These are phyloP conservation scores for Cuniculus paca DNA, from an alignment of 2,797 vertebrate genomes.

Conservation along the genomic window DNA sequence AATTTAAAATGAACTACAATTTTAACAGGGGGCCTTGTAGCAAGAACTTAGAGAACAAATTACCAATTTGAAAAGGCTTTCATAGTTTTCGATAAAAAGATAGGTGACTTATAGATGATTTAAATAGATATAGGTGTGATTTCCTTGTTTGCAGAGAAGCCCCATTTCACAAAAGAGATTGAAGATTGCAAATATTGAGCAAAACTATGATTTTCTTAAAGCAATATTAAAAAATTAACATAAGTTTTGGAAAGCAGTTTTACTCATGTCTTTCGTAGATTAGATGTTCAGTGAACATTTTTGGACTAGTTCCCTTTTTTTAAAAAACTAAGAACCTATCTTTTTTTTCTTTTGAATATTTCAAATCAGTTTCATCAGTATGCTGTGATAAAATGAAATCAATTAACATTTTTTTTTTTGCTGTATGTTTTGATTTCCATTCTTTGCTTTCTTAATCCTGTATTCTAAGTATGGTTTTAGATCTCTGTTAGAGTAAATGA, in stretches of 20 bases:
- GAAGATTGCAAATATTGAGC: not conserved
- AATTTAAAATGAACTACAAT: not conserved
- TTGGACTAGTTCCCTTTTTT: not conserved
- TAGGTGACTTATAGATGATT: not conserved
- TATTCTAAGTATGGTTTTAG: not conserved
- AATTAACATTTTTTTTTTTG: conserved; percentile 35
- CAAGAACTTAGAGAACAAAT: conserved; percentile 30
- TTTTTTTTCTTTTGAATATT: conserved; percentile 44
- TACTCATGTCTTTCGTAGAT: not conserved
- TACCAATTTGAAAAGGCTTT: not conserved
- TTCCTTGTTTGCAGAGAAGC: conserved; percentile 19
- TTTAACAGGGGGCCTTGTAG: not conserved
- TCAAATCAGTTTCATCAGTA: conserved; percentile 52
- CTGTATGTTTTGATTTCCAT: not conserved
- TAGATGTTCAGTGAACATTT: not conserved
- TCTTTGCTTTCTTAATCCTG: conserved; percentile 1
- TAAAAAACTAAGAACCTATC: not conserved
- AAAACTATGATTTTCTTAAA: not conserved
- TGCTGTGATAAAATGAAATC: not conserved
- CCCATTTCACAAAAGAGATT: conserved; percentile 11
- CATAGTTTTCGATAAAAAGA: conserved; percentile 31
- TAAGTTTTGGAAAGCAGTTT: not conserved
- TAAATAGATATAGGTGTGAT: not conserved
- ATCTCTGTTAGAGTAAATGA: not conserved
- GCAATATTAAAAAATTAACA: conserved; percentile 21